phyloP scores from a whole-genome alignment of 2,888 invertebrate species.

The Parapristionchus giblindavisi region DNA sequence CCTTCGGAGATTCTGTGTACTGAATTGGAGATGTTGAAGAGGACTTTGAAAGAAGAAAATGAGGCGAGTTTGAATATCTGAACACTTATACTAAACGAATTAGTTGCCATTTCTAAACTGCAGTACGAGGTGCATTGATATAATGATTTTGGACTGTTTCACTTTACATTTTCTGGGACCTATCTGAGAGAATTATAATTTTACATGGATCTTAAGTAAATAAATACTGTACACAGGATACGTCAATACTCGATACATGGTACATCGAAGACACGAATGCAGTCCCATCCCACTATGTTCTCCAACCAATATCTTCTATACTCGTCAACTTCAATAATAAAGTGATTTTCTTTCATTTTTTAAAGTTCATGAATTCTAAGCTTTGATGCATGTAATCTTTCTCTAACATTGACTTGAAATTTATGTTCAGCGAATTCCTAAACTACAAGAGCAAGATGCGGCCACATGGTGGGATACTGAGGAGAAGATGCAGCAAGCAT shows the following conservation, averaged over 20 bases:
- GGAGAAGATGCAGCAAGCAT: slow-evolving; percentile 90
- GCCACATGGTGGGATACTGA: slow-evolving; percentile 97
- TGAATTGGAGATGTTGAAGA: slow-evolving; percentile 86
- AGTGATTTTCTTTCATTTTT: slow-evolving; percentile 73
- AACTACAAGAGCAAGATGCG: slow-evolving; percentile 93
- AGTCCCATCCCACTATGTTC: slow-evolving; percentile 90
- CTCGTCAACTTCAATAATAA: slow-evolving; percentile 97
- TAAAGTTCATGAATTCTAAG: slow-evolving; percentile 40
- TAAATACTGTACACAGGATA: too few species aligned
- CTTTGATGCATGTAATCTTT: background rate
- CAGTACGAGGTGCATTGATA: slow-evolving; percentile 73
- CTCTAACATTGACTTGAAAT: background rate
- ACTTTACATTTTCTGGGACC: background rate
- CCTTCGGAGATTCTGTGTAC: slow-evolving; percentile 92
- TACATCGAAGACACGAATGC: slow-evolving; percentile 95
- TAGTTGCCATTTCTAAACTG: background rate
- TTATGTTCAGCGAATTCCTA: slow-evolving; percentile 83
- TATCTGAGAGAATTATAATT: background rate
- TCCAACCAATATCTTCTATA: slow-evolving; percentile 96
- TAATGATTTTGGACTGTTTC: background rate
- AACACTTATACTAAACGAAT: slow-evolving; percentile 4
- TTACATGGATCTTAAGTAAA: too few species aligned
- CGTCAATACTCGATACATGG: slow-evolving; percentile 51
- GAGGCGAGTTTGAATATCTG: slow-evolving; percentile 49
- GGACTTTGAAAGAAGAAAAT: slow-evolving; percentile 76